These are phyloP conservation scores for Stegostoma tigrinum DNA, from an alignment of 2,113 vertebrate genomes.

Conservation along the genomic window DNA sequence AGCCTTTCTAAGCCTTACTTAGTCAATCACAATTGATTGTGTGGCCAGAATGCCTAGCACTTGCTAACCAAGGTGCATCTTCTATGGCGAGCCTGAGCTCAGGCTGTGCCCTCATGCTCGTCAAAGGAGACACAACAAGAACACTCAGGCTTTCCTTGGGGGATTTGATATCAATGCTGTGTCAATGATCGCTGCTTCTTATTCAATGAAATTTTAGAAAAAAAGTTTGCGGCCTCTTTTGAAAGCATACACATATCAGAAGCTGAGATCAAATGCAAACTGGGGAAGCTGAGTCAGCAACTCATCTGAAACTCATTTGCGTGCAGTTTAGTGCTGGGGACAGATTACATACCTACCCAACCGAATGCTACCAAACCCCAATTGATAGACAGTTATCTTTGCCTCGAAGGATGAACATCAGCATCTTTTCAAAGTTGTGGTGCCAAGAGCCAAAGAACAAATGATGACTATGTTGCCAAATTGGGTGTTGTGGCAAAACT, in stretches of 20 bases:
- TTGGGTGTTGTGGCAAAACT: too few relatives aligned
- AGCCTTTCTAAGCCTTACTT: neutral
- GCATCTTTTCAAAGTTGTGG: neutral
- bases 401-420: too few relatives aligned
- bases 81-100: neutral
- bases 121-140: neutral
- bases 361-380: too few relatives aligned
- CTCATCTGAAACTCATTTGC: too few relatives aligned
- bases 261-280: neutral
- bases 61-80: neutral
- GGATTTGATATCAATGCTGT: neutral
- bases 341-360: too few relatives aligned
- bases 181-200: neutral
- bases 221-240: neutral
- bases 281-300: too few relatives aligned
- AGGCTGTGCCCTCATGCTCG: neutral
- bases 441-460: neutral
- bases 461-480: neutral
- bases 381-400: too few relatives aligned
- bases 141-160: neutral
- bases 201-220: neutral
- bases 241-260: neutral
- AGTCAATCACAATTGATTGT: neutral
- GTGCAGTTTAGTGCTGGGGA: neutral
- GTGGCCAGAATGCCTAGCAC: neutral